Evolutionary conservation across 2,113 vertebrate species (phyloP).

Genomic region (Chiloscyllium plagiosum): DNA sequence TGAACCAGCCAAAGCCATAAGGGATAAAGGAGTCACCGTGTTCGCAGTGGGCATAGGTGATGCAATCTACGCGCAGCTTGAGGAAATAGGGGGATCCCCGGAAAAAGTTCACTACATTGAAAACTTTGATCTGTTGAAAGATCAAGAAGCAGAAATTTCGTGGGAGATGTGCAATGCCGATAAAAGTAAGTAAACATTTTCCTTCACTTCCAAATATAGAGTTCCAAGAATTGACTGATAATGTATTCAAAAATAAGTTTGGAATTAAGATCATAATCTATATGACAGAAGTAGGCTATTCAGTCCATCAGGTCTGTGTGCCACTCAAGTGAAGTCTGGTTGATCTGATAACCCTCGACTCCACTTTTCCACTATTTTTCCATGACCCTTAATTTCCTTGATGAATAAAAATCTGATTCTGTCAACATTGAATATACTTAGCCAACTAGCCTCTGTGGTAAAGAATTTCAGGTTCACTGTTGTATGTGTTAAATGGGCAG

Average conservation of each 20-base stretch:
- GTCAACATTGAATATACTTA: too few relatives aligned
- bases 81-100: constrained; percentile 59
- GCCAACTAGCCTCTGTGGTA: too few relatives aligned
- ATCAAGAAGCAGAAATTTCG: constrained; percentile 60
- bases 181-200: constrained; percentile 47
- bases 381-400: too few relatives aligned
- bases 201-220: neutral
- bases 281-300: too few relatives aligned
- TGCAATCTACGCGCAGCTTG: constrained; percentile 59
- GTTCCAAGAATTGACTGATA: neutral
- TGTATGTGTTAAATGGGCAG: too few relatives aligned
- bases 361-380: too few relatives aligned
- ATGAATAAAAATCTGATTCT: too few relatives aligned
- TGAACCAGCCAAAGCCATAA: constrained; percentile 55
- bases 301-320: too few relatives aligned
- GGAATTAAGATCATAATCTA: too few relatives aligned
- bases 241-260: neutral
- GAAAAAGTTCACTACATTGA: constrained; percentile 53
- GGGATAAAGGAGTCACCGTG: constrained; percentile 57
- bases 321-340: too few relatives aligned
- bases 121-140: constrained; percentile 59
- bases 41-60: constrained; percentile 65
- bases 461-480: too few relatives aligned
- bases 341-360: too few relatives aligned
- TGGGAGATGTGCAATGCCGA: constrained; percentile 58